Conservation (phyloP, 2,888 invertebrate genomes). For the Cactoblastis cactorum region DNA sequence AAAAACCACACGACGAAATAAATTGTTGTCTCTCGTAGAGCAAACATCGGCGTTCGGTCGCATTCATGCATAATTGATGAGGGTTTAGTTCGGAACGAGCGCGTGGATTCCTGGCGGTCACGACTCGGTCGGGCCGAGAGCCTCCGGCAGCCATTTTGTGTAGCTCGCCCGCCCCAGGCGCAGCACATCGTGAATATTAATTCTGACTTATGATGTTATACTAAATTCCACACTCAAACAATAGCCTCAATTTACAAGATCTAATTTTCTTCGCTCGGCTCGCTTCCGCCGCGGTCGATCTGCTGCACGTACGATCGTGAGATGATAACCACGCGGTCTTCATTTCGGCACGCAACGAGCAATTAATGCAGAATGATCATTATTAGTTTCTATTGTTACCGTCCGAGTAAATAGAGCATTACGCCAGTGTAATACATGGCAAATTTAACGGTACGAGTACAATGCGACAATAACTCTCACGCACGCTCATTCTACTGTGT, state of each 20-base stretch:
- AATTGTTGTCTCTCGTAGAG: slow-evolving; percentile 75
- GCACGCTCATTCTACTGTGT: slow-evolving; percentile 61
- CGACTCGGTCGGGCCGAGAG: slow-evolving; percentile 60
- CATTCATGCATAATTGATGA: slow-evolving; percentile 79
- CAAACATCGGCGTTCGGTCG: slow-evolving; percentile 73
- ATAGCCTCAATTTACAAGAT: slow-evolving; percentile 42
- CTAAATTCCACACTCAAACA: slow-evolving; percentile 36
- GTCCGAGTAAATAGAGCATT: slow-evolving; percentile 67
- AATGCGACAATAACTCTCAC: slow-evolving; percentile 59
- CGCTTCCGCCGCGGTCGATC: slow-evolving; percentile 51
- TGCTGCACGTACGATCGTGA: slow-evolving; percentile 51
- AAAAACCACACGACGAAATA: slow-evolving; percentile 76
- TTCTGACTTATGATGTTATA: slow-evolving; percentile 52
- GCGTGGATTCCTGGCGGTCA: slow-evolving; percentile 75
- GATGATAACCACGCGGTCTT: slow-evolving; percentile 48
- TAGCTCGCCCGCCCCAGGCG: slow-evolving; percentile 61
- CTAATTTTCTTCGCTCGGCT: slow-evolving; percentile 33
- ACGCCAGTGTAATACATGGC: slow-evolving; percentile 62
- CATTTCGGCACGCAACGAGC: slow-evolving; percentile 51
- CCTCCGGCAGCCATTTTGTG: slow-evolving; percentile 75
- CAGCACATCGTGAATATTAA: slow-evolving; percentile 66
- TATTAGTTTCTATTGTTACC: slow-evolving; percentile 73
- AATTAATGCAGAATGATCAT: slow-evolving; percentile 66
- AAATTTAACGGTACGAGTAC: slow-evolving; percentile 57
- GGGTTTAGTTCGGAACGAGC: slow-evolving; percentile 67